Base-by-base conservation (phyloP, 2,113 vertebrate species). In the Oreochromis aureus region DNA sequence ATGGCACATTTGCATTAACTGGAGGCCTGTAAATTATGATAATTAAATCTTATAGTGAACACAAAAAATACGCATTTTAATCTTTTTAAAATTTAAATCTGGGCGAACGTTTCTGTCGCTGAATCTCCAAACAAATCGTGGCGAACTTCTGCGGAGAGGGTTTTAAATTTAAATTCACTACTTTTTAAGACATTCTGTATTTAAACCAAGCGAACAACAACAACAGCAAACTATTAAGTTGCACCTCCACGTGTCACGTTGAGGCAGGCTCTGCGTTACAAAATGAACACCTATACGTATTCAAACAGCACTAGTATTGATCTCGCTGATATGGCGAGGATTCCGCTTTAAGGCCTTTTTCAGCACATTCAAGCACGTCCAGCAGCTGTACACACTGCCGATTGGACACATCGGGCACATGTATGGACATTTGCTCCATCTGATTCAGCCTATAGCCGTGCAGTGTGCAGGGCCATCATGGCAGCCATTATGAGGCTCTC, bases 401-500 rank as follows among this genome's bases (percentile, higher is more conserved):
- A 79, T 41, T 84, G 89, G 87, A 84, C 86, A 59, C 82, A 86
- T 59, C 86, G 69, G 84, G 53, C 91, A 92, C 92, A 92, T 71
- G 91, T 88, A 89, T 91, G 87, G 87, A 89, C 85, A 79, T 86
- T 46, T 83, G 55, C 84, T 56, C 86, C 48, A 66, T 88, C 79
- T 91, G 85, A 88, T 84, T 91, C 92, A 91, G 86, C 93, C 88
- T 91, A 80, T 88, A 61, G 89, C 87, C 83, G 84, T 71, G 91
- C 92, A 91, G 89, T 27, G 82, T 13, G 88, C 89, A 81, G 63
- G 93, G 83, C 91, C 94, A 93, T 90, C 91, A 87, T 93, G 95
- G 94, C 95, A 92, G 95, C 95, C 95, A 95, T 95, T 94, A 92
- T 93, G 92, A 93, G 91, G 85, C 93, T 94, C 91, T 91, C 89